These are phyloP conservation scores for Yponomeuta evonymella DNA, from an alignment of 2,888 invertebrate species.

Conservation along the genomic window DNA sequence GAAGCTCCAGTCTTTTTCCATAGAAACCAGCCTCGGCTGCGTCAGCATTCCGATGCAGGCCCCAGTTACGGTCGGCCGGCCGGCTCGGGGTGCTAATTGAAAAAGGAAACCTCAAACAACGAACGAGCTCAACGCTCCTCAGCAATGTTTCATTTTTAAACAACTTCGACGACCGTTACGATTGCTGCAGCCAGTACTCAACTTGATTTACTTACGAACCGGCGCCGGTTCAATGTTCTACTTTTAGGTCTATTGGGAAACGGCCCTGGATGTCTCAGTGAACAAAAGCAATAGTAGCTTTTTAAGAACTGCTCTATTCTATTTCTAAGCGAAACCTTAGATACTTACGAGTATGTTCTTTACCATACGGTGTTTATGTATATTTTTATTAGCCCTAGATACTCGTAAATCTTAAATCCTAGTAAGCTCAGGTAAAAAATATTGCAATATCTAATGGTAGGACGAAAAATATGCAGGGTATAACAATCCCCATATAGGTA, in stretches of 20 bases:
- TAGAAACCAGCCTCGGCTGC: constrained; percentile 32
- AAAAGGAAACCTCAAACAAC: constrained; percentile 76
- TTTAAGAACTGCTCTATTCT: too few relatives aligned
- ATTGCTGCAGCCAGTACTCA: constrained; percentile 34
- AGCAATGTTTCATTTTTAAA: constrained; percentile 75
- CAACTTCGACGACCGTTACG: constrained; percentile 63
- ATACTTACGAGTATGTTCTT: too few relatives aligned
- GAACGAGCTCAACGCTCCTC: constrained; percentile 72
- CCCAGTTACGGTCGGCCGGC: constrained; percentile 72
- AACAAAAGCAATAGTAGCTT: too few relatives aligned
- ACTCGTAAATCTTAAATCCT: too few relatives aligned
- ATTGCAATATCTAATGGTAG: too few relatives aligned
- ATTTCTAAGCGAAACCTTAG: too few relatives aligned
- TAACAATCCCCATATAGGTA: too few relatives aligned
- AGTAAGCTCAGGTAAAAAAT: too few relatives aligned
- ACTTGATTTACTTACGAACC: constrained; percentile 15
- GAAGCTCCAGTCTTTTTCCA: neutral
- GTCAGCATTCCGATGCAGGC: constrained; percentile 58
- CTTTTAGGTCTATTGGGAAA: constrained; percentile 15
- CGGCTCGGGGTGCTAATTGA: constrained; percentile 71
- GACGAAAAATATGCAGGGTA: too few relatives aligned
- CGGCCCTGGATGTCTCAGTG: too few relatives aligned
- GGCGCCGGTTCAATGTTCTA: constrained; percentile 21
- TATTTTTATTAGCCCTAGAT: too few relatives aligned
- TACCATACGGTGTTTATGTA: too few relatives aligned